Evolutionary conservation across 1,140 invertebrate genomes (phyloP), one percentile per base, ranked within the genome.

Genomic region (Heliconius hewitsoni): DNA sequence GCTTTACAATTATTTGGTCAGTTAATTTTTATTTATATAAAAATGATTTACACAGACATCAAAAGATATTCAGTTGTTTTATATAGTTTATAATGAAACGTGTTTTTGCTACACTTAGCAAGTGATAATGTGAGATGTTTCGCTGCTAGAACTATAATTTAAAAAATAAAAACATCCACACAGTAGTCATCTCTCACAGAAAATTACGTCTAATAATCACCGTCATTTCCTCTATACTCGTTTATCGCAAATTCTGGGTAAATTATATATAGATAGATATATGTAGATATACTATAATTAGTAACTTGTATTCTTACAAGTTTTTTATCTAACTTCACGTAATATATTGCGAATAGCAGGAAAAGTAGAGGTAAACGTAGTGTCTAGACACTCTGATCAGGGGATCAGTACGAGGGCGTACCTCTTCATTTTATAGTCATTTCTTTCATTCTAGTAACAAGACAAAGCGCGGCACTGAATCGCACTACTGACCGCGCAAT

Each of bases 191-290:
- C 60, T 66, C 60, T 66, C 27, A 66, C 9, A 66, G 60, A 66
- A 66, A 66, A 66, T 66, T 66, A 66, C 60, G 23, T 18, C 8
- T 66, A 66, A 66, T 66, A 66, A 66, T 66, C 11, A 30, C 60
- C 60, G n/a, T 30, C 23, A 66, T 30, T 66, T 66, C 60, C 60
- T 27, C 60, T 30, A 13, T 23, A 66, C 60, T 13, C 23, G 57
- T 60, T 60, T 23, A 23, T 23, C 23, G 60, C 27, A 30, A 52
- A 19, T 8, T 66, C n/a, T 60, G 8, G 0, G 9, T 23, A 66
- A 66, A 66, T 66, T 66, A 30, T 27, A 66, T 27, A 66, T 3
- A 66, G 9, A 23, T n/a, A 55, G 16, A 55, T 8, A 55, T 57
- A 57, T 57, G n/a, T 2, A 30, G 30, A 30, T 30, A 11, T 23